These are phyloP conservation scores for Sebastes kiyomatsui DNA, from an alignment of 2,797 vertebrate genomes.

Conservation along the genomic window DNA sequence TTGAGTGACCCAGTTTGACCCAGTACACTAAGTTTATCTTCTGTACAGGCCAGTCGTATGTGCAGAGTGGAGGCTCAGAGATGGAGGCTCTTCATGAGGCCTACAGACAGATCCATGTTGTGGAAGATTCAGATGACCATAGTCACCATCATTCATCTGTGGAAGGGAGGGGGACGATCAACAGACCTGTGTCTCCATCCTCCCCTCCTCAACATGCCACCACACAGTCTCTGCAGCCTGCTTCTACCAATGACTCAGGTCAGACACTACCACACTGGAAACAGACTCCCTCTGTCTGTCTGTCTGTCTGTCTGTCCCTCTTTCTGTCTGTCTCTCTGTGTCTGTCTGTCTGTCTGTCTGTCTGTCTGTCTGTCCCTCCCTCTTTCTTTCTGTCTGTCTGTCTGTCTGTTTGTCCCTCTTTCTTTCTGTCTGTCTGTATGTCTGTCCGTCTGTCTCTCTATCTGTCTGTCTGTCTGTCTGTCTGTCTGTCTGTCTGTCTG, in stretches of 20 bases:
- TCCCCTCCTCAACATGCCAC: constrained; percentile 62
- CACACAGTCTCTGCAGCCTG: constrained; percentile 71
- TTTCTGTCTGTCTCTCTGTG: too few species aligned
- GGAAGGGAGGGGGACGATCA: neutral
- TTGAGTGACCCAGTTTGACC: too few species aligned
- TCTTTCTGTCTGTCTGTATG: too few species aligned
- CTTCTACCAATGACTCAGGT: constrained; percentile 87
- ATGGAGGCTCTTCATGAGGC: constrained; percentile 89
- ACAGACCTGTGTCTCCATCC: constrained; percentile 45
- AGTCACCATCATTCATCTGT: neutral
- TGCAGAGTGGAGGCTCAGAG: constrained; percentile 86
- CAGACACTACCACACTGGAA: neutral
- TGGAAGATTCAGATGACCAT: constrained; percentile 70
- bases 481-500: too few species aligned
- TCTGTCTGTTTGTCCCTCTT: too few species aligned
- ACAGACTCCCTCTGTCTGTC: neutral
- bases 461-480: rapidly evolving
- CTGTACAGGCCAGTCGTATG: constrained; percentile 66
- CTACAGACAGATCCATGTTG: constrained; percentile 83
- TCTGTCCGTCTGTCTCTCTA: rapidly evolving
- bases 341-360: too few species aligned
- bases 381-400: too few species aligned
- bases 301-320: too few species aligned
- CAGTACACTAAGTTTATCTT: too few species aligned
- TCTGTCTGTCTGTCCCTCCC: too few species aligned